phyloP scores from a whole-genome alignment of 1,140 invertebrate species.

The Heliconius congener region DNA sequence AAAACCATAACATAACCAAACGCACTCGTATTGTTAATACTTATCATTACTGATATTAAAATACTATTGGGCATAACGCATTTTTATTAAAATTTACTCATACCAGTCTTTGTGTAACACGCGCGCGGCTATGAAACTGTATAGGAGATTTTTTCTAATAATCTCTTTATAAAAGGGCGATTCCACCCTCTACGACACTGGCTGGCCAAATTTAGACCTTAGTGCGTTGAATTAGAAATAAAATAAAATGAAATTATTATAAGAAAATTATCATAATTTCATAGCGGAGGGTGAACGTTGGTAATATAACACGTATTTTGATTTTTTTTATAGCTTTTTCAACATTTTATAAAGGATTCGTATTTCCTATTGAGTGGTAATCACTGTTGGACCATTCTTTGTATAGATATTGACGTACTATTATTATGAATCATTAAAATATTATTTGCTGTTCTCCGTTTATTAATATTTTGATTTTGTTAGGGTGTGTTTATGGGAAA shows the following conservation, averaged over 20 bases:
- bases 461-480: not conserved
- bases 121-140: slow-evolving; percentile 56
- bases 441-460: not conserved
- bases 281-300: slow-evolving; percentile 66
- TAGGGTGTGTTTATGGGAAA: not conserved
- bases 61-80: not conserved
- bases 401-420: not conserved
- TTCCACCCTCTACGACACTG: slow-evolving; percentile 35
- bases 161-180: slow-evolving; percentile 64
- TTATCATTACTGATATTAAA: slow-evolving; percentile 9
- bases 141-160: slow-evolving; percentile 68
- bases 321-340: slow-evolving; percentile 58
- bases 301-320: slow-evolving; percentile 70
- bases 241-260: not conserved
- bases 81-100: slow-evolving; percentile 62
- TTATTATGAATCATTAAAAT: slow-evolving; percentile 9
- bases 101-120: slow-evolving; percentile 42
- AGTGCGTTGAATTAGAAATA: slow-evolving; percentile 13
- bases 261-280: slow-evolving; percentile 68
- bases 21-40: slow-evolving; percentile 13
- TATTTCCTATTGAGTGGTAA: slow-evolving; percentile 24
- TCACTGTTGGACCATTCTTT: not conserved
- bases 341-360: slow-evolving; percentile 39
- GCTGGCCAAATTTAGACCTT: slow-evolving; percentile 45
- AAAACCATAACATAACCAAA: slow-evolving; percentile 13